These are phyloP conservation scores for Lasioglossum calceatum DNA, from an alignment of 2,888 invertebrate genomes.

Conservation along the genomic window DNA sequence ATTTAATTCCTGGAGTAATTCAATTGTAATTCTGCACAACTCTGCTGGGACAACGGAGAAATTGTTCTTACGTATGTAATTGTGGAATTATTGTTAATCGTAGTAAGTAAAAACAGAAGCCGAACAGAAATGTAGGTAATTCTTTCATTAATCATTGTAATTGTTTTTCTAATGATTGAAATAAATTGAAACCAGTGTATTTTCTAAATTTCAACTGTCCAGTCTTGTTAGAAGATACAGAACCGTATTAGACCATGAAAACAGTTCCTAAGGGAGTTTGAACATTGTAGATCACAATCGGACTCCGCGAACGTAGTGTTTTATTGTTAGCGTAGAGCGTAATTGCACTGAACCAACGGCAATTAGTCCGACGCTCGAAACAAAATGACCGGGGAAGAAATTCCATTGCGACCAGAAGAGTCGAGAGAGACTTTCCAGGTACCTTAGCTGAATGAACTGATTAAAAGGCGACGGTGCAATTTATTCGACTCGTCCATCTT, in stretches of 20 bases:
- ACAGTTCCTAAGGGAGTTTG: background rate
- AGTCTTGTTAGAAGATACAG: background rate
- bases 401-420: background rate
- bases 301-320: background rate
- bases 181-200: too few relatives aligned
- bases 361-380: background rate
- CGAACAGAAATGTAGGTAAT: too few relatives aligned
- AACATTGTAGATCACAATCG: background rate
- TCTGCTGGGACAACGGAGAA: too few relatives aligned
- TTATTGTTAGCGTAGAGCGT: background rate
- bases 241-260: background rate
- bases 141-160: too few relatives aligned
- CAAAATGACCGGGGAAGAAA: background rate
- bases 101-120: too few relatives aligned
- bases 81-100: too few relatives aligned
- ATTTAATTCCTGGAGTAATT: too few relatives aligned
- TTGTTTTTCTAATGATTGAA: background rate
- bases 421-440: background rate
- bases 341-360: background rate
- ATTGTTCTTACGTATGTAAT: too few relatives aligned
- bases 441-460: background rate
- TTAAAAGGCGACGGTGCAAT: conserved; percentile 4
- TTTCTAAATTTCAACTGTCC: background rate
- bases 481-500: background rate
- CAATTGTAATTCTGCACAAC: too few relatives aligned